A percentile compares a stretch with the other conserved stretches of the same genome.
These are phyloP conservation scores for Venturia canescens DNA, from an alignment of 1,140 invertebrate genomes.

Conservation along the genomic window DNA sequence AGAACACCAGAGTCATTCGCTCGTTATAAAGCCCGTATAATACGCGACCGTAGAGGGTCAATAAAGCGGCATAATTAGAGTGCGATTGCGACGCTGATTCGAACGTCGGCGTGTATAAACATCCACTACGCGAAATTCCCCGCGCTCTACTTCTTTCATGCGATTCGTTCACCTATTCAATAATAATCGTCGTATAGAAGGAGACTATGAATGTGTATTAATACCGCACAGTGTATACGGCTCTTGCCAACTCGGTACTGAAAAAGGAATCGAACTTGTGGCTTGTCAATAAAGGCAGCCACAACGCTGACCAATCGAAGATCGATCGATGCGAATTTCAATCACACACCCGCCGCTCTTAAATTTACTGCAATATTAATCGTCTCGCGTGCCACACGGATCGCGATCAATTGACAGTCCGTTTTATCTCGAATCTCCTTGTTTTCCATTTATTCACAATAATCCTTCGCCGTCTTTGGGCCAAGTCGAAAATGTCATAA, in stretches of 20 bases:
- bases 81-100: constrained; percentile 20
- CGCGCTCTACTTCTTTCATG: constrained; percentile 18
- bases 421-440: background rate
- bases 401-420: background rate
- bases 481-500: background rate
- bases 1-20: background rate
- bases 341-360: constrained; percentile 3
- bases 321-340: constrained; percentile 16
- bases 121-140: constrained; percentile 13
- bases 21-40: constrained; percentile 25
- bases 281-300: background rate
- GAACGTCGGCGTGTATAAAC: constrained; percentile 24
- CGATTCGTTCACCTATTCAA: constrained; percentile 13
- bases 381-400: background rate
- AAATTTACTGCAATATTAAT: background rate
- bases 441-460: background rate
- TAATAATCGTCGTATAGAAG: background rate
- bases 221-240: background rate
- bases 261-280: background rate
- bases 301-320: background rate
- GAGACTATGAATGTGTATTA: background rate
- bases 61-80: constrained; percentile 27
- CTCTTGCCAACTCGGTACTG: constrained; percentile 17
- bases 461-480: background rate
- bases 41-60: constrained; percentile 25